phyloP scores from a whole-genome alignment of 2,888 invertebrate species.

The Creontiades dilutus region DNA sequence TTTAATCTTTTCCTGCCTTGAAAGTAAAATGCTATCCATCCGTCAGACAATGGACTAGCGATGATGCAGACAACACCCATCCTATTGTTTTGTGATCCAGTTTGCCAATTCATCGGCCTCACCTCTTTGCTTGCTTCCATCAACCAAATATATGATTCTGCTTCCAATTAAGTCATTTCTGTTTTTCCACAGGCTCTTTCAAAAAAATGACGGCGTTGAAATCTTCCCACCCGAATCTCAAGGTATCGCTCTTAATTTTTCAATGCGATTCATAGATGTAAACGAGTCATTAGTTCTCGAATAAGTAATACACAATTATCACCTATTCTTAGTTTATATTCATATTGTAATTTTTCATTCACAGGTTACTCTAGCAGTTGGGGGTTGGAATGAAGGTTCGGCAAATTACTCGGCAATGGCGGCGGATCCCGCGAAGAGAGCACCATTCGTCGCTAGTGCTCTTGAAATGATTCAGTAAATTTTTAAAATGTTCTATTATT shows the following conservation, averaged over 20 bases:
- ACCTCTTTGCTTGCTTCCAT: not conserved
- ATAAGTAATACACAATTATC: too few relatives aligned
- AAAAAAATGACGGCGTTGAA: constrained; percentile 85
- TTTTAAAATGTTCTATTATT: too few relatives aligned
- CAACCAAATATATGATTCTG: not conserved
- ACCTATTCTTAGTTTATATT: too few relatives aligned
- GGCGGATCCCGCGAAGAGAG: constrained; percentile 82
- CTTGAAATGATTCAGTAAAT: constrained; percentile 84
- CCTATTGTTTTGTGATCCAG: not conserved
- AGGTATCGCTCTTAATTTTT: constrained; percentile 8
- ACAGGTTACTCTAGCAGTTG: constrained; percentile 87
- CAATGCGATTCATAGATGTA: too few relatives aligned
- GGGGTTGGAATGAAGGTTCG: constrained; percentile 96
- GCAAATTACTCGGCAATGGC: constrained; percentile 86
- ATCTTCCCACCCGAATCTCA: constrained; percentile 46
- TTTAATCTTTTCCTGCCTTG: constrained; percentile 31
- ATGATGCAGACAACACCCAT: not conserved
- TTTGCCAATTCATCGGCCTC: not conserved
- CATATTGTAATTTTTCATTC: not conserved
- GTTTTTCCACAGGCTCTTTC: constrained; percentile 79
- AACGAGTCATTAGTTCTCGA: too few relatives aligned
- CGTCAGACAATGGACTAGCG: not conserved
- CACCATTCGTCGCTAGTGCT: constrained; percentile 85
- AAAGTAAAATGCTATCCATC: not conserved
- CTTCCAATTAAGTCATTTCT: not conserved